Conservation (phyloP, 35 echinoderm and acorn worm genomes). For the Strongylocentrotus purpuratus region DNA sequence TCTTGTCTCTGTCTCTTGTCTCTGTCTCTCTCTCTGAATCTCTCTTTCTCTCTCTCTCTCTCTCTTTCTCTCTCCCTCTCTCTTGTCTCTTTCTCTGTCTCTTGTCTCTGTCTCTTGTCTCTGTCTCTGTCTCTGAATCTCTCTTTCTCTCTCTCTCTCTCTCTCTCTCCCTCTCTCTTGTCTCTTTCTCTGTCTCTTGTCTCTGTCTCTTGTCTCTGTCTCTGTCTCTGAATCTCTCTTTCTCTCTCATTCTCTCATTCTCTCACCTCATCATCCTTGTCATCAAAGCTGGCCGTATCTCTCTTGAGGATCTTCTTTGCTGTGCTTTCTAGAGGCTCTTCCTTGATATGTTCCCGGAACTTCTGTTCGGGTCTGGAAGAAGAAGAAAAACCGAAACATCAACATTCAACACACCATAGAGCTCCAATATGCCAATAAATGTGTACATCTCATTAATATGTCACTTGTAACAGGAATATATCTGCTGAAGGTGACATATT, state of each 20-base stretch:
- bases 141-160: no score
- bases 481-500: no score
- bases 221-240: no score
- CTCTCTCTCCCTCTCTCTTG: background rate
- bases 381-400: background rate
- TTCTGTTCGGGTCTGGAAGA: conserved; percentile 89
- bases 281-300: conserved; percentile 83
- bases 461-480: background rate
- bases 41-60: background rate
- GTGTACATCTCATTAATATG: background rate
- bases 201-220: no score
- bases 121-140: background rate
- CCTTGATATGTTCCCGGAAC: conserved; percentile 91
- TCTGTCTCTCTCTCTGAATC: background rate
- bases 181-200: background rate
- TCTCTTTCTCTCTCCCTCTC: background rate
- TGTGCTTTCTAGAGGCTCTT: conserved; percentile 71
- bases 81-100: background rate
- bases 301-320: conserved; percentile 85
- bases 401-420: background rate
- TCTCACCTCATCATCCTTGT: conserved; percentile 81
- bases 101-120: background rate
- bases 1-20: background rate
- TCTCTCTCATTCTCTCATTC: background rate
- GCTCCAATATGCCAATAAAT: background rate